Evolutionary conservation across 1,140 invertebrate species (phyloP), one percentile per base, ranked within the genome.

Genomic region (Drosophila rufa): DNA sequence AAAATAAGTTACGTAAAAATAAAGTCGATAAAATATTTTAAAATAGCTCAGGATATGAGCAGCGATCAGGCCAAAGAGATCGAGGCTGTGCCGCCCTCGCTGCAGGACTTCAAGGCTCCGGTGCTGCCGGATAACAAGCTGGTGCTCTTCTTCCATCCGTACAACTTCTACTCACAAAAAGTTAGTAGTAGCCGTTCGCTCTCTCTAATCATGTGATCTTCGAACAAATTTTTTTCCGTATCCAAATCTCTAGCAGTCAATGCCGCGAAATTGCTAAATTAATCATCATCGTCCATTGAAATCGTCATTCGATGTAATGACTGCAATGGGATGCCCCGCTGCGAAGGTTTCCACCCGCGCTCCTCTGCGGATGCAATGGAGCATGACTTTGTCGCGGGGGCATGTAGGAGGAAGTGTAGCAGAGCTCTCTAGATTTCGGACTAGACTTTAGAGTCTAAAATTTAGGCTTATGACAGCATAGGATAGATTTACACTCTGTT

Each of bases 91-190:
- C 45, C 36, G 36, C 65, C 78, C 8, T 43, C 40, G 11, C 12
- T 74, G 15, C 62, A 71, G 69, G 76, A 91, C 22, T 92, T 92
- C 51, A 91, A 82, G 53, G 80, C 91, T 17, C 91, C 91, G 4
- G 57, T 55, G 11, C 90, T 92, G 48, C 68, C 75, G 64, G 79
- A 84, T 14, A 69, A 93, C 84, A 94, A 95, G 64, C 91, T 95
- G 57, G 91, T 95, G 59, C 92, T 96, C 25, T 96, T 96, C 91
- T 95, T 95, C 79, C 95, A 96, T 93, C 95, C 95, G 43, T 95
- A 95, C 84, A 96, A 95, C 70, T 96, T 95, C 92, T 96, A 96
- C 91, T 96, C 96, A 8, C 96, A 96, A 94, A 96, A 96, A 95
- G 96, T 96, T 94, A 80, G 91, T 89, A 42, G 19, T 9, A 50